Base-by-base conservation (phyloP, 2,888 invertebrate genomes). In the Lordiphosa andalusiaca region DNA sequence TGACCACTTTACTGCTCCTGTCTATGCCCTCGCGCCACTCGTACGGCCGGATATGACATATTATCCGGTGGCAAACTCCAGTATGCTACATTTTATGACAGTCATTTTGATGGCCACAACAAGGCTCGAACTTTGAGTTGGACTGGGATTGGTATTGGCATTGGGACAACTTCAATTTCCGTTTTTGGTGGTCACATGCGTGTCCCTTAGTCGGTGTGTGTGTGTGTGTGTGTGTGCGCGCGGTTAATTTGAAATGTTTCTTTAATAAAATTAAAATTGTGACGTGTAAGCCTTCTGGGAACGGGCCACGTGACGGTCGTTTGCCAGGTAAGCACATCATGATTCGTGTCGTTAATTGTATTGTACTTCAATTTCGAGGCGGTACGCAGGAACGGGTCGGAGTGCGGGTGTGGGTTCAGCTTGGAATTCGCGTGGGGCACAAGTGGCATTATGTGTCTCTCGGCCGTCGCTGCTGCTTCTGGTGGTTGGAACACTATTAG, bases 271-370 rank as follows among this genome's bases (percentile, higher is more conserved):
- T 86, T 86, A 84, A 84, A 86, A 78, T 85, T 85, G 80, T 82
- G 83, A 85, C 86, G 75, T 86, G 87, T 85, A 83, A 86, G 83
- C 75, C 88, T 87, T 85, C 86, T 85, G 88, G 88, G 88, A 88
- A 87, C 85, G 71, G 49, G 85, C 77, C 88, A 89, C 88, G 88
- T 88, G 88, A 86, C 89, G 83, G 87, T 84, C 87, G 86, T 83
- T 81, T 81, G 88, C 72, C 87, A 87, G 87, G 86, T 85, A 86
- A 87, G 81, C 84, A 82, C 85, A 86, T 84, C 84, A 86, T 69
- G 84, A 84, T 86, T 88, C 87, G 88, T 89, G 89, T 80, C 85
- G 87, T 83, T 89, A 88, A 88, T 89, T 88, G 85, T 84, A 84
- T 85, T 86, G 86, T 70, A 78, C 80, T 78, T 82, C 75, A 74